Conservation (phyloP, 1,140 invertebrate genomes). For the Drosophila kikkawai region DNA sequence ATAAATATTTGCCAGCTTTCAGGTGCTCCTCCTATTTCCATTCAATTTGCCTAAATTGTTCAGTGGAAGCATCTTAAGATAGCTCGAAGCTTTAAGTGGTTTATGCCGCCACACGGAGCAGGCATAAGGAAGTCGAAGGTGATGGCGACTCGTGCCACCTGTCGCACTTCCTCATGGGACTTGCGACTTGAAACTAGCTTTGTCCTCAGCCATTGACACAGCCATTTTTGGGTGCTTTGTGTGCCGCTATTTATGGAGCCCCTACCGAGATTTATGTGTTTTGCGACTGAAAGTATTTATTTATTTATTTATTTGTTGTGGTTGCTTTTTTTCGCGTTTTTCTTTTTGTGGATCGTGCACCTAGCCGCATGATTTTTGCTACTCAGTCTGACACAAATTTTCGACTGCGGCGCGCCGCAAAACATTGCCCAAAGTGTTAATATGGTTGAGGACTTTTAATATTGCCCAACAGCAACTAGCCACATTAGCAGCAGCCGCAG, state of each 20-base stretch:
- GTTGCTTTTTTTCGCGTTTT: conserved; percentile 23
- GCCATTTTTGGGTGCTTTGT: conserved; percentile 32
- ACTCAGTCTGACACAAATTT: conserved; percentile 74
- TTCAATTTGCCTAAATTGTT: background rate
- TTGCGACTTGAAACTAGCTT: conserved; percentile 13
- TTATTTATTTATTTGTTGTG: conserved; percentile 13
- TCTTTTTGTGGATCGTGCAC: conserved; percentile 61
- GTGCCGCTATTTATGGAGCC: conserved; percentile 37
- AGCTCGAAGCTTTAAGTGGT: background rate
- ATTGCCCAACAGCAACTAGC: conserved; percentile 58
- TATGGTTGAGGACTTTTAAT: conserved; percentile 83
- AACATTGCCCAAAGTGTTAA: conserved; percentile 80
- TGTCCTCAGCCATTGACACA: conserved; percentile 47
- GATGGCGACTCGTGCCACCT: conserved; percentile 45
- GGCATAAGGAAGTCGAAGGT: conserved; percentile 66
- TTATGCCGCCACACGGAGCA: conserved; percentile 58
- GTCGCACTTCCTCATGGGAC: conserved; percentile 68
- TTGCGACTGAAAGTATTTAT: conserved; percentile 31
- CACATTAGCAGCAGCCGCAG: conserved; percentile 33
- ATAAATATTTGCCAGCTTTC: conserved; percentile 17
- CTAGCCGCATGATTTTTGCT: conserved; percentile 70
- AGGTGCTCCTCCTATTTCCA: background rate
- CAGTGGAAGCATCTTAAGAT: background rate
- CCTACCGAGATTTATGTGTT: conserved; percentile 57
- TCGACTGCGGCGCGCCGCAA: conserved; percentile 74